phyloP scores from a whole-genome alignment of 2,797 vertebrate genomes.

The Chelon labrosus region DNA sequence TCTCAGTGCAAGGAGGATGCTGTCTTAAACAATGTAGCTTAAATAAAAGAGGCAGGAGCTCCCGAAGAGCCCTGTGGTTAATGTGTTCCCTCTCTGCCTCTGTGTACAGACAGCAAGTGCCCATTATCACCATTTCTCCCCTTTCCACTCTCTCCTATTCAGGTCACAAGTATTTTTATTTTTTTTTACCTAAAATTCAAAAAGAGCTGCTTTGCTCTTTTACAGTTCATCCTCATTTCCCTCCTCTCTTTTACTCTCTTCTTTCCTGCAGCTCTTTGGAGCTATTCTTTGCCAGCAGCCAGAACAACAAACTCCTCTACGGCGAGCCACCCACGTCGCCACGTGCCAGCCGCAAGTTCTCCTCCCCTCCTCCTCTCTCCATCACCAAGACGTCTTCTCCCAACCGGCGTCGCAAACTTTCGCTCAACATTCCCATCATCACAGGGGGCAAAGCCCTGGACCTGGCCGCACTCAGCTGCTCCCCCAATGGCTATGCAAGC shows the following conservation, averaged over 20 bases:
- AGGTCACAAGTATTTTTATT: constrained; percentile 17
- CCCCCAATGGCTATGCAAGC: constrained; percentile 91
- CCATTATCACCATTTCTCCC: constrained; percentile 23
- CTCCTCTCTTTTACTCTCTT: neutral
- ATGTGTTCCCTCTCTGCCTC: constrained; percentile 57
- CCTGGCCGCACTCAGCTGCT: constrained; percentile 92
- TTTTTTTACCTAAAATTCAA: constrained; percentile 12
- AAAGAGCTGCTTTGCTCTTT: constrained; percentile 8
- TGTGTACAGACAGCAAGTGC: constrained; percentile 48
- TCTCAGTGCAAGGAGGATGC: constrained; percentile 84
- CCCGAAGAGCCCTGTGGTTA: constrained; percentile 66
- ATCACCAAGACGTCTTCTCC: constrained; percentile 93
- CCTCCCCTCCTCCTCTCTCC: constrained; percentile 93
- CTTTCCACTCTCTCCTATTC: constrained; percentile 5
- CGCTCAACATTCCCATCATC: constrained; percentile 98
- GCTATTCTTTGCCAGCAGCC: constrained; percentile 95
- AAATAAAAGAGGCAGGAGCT: constrained; percentile 81
- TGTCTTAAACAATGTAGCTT: constrained; percentile 85
- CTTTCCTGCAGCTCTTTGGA: constrained; percentile 88
- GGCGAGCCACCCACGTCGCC: constrained; percentile 97
- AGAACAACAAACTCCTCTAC: constrained; percentile 95
- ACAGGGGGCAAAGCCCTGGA: constrained; percentile 96
- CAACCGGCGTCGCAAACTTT: constrained; percentile 95
- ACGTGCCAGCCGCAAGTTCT: constrained; percentile 94
- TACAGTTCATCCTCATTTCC: neutral